These are phyloP conservation scores for Epirrhoe tristata DNA, from an alignment of 2,888 invertebrate species.

Conservation along the genomic window DNA sequence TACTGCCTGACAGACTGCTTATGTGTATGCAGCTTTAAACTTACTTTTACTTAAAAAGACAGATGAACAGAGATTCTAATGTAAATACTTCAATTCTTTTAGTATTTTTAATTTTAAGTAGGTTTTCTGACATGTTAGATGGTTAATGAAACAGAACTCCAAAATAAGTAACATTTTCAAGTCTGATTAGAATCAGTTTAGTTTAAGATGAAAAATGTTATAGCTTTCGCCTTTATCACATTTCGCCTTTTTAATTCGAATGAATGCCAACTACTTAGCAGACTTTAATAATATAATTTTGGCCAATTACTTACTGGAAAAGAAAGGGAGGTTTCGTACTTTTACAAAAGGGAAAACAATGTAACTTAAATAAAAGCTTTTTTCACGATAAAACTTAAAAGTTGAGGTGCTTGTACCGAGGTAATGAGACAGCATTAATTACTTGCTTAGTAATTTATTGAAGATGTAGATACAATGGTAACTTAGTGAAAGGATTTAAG, in stretches of 20 bases:
- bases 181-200: no score
- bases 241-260: background rate
- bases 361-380: constrained; percentile 35
- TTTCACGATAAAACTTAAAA: constrained; percentile 13
- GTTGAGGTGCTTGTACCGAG: background rate
- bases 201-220: no score
- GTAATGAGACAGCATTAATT: constrained; percentile 44
- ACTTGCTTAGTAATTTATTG: constrained; percentile 72
- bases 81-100: no score
- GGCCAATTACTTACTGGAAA: constrained; percentile 35
- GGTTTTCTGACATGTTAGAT: no score
- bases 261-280: constrained; percentile 25
- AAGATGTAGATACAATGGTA: constrained; percentile 79
- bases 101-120: no score
- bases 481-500: constrained; percentile 78
- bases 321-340: constrained; percentile 35
- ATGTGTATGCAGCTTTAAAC: no score
- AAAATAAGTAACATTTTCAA: no score
- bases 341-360: constrained; percentile 37
- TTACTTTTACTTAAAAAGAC: no score
- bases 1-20: background rate
- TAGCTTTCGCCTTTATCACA: background rate
- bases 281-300: constrained; percentile 40
- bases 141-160: no score
- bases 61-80: no score